These are phyloP conservation scores for Onychostruthus taczanowskii DNA, from an alignment of 2,113 vertebrate species.

Conservation along the genomic window DNA sequence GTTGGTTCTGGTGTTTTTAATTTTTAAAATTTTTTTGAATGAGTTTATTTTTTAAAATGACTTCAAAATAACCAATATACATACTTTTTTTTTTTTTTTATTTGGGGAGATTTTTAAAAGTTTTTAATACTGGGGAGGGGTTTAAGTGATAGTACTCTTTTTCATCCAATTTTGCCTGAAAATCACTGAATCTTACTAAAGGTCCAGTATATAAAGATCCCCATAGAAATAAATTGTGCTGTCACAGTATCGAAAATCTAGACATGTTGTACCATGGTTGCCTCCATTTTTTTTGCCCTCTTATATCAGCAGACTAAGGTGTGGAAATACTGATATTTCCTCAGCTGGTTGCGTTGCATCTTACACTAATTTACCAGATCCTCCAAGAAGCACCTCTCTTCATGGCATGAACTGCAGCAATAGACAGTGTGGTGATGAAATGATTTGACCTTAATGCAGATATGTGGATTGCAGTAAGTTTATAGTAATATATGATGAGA, in stretches of 20 bases:
- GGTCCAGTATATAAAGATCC: neutral
- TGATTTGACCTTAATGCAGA: neutral
- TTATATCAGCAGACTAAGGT: neutral
- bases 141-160: neutral
- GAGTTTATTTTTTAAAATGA: neutral
- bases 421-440: neutral
- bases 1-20: neutral
- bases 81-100: neutral
- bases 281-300: neutral
- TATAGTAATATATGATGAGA: neutral
- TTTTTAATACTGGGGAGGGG: rapidly evolving
- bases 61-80: neutral
- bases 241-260: neutral
- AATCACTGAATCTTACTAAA: neutral
- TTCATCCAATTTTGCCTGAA: neutral
- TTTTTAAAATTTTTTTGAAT: neutral
- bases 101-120: neutral
- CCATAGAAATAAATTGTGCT: neutral
- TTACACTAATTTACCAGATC: neutral
- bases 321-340: neutral
- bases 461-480: neutral
- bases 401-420: neutral
- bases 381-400: neutral
- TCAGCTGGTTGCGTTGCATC: neutral
- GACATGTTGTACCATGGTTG: neutral